Evolutionary conservation across 2,888 invertebrate genomes (phyloP).

Genomic region (Tetranychus piercei): DNA sequence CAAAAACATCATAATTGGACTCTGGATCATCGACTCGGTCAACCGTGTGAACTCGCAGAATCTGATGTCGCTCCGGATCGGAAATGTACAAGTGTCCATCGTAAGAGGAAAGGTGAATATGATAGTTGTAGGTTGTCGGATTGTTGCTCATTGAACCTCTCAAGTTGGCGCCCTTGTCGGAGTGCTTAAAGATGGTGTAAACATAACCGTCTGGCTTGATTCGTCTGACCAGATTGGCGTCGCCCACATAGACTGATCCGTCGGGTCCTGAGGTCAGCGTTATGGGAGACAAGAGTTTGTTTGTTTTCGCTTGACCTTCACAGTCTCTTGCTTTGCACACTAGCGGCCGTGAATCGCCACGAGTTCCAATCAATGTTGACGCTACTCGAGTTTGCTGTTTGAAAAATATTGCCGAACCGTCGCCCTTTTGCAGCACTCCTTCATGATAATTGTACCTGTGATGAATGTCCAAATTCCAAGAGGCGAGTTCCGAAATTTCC

Average conservation of each 20-base stretch:
- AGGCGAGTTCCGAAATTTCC: conserved; percentile 87
- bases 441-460: conserved; percentile 98
- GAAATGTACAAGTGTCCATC: conserved; percentile 90
- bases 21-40: conserved; percentile 40
- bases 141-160: neutral
- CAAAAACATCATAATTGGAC: conserved; percentile 33
- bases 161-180: neutral
- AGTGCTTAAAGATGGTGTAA: conserved; percentile 45
- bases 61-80: conserved; percentile 71
- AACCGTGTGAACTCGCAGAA: conserved; percentile 27
- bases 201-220: conserved; percentile 80
- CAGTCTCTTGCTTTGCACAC: conserved; percentile 54
- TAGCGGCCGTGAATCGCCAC: conserved; percentile 62
- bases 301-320: conserved; percentile 60
- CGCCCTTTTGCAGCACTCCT: conserved; percentile 90
- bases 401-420: conserved; percentile 81
- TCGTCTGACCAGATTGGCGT: conserved; percentile 79
- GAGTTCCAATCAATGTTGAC: conserved; percentile 72
- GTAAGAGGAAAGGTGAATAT: conserved; percentile 83
- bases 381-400: conserved; percentile 45
- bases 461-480: conserved; percentile 93
- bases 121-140: conserved; percentile 48
- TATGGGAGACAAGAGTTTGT: conserved; percentile 71
- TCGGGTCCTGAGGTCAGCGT: conserved; percentile 86
- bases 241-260: conserved; percentile 88